Conservation (phyloP, 2,797 vertebrate species). For the Micrastur ruficollis region DNA sequence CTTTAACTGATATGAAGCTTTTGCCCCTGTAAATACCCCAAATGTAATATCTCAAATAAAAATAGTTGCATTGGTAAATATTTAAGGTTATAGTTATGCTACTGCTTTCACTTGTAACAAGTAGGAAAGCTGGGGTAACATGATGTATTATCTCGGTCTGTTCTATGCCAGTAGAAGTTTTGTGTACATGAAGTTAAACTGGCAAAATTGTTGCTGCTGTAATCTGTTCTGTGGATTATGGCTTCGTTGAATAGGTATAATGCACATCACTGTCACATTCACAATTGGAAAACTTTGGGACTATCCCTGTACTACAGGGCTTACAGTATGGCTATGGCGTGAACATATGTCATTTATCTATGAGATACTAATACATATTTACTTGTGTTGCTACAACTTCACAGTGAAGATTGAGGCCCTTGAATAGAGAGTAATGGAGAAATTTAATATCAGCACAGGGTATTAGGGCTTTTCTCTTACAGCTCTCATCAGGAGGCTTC, state of each 20-base stretch:
- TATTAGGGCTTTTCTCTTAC: not conserved
- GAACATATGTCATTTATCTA: not conserved
- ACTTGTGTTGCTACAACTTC: not conserved
- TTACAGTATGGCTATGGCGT: not conserved
- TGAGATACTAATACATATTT: not conserved
- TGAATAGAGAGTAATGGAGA: not conserved
- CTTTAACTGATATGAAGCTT: not conserved
- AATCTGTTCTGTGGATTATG: not conserved
- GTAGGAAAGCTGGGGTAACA: not conserved
- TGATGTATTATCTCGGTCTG: not conserved
- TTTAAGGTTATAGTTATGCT: not conserved
- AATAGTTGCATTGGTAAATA: not conserved
- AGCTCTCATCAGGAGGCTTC: not conserved
- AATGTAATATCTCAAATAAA: not conserved
- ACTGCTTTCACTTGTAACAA: not conserved
- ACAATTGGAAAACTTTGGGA: not conserved
- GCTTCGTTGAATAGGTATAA: not conserved
- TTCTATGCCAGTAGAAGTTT: not conserved
- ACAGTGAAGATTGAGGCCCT: not conserved
- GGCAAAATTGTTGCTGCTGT: not conserved
- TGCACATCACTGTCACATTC: not conserved
- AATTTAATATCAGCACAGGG: not conserved
- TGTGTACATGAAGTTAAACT: not conserved
- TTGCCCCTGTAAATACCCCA: not conserved
- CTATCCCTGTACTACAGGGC: not conserved